Evolutionary conservation across 2,113 vertebrate genomes (phyloP), one percentile per base, ranked within the genome.

Genomic region (Trinectes maculatus): DNA sequence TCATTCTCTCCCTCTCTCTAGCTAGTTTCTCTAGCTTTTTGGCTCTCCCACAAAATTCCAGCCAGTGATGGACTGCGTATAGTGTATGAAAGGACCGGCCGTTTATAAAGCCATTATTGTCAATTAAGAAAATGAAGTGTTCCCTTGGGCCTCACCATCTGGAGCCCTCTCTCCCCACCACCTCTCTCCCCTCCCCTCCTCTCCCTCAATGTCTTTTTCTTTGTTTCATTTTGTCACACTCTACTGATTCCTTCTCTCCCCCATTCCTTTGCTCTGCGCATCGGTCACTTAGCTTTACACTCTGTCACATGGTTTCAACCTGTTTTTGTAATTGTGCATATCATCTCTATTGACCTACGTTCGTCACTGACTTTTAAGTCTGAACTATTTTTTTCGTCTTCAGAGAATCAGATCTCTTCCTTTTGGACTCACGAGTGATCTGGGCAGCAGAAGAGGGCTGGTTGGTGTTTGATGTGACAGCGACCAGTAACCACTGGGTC

Each of bases 401-500:
- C 85, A 99, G 97, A 85, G 96, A 97, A 80, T 96, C 96, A 0
- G 96, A 98, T 76, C 88, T 99, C 74, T 96, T 96, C 78, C 92
- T 96, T 74, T 93, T 99, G 0, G 96, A 99, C 89, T 95, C 95
- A 2, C 92, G 96, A 31, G 95, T 95, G 6, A 96, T 98, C 88
- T 99, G 96, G 96, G 96, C 97, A 0, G 95, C 93, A 0, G 95
- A 99, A 85, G 96, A 99, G 79, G 96, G 97, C 36, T 99, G 97
- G 97, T 83, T 99, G 87, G 97, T 98, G 76, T 98, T 99, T 19
- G 97, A 99, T 71, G 95, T 99, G 22, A 98, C 97, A 0, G 95
- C 94, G 36, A 98, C 97, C 77, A 98, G 96, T 60, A 98, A 98
- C 89, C 96, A 97, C 87, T 99, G 97, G 97, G 95, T 98, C 65